These are phyloP conservation scores for Cheilosia vulpina DNA, from an alignment of 2,888 invertebrate genomes.

Conservation along the genomic window DNA sequence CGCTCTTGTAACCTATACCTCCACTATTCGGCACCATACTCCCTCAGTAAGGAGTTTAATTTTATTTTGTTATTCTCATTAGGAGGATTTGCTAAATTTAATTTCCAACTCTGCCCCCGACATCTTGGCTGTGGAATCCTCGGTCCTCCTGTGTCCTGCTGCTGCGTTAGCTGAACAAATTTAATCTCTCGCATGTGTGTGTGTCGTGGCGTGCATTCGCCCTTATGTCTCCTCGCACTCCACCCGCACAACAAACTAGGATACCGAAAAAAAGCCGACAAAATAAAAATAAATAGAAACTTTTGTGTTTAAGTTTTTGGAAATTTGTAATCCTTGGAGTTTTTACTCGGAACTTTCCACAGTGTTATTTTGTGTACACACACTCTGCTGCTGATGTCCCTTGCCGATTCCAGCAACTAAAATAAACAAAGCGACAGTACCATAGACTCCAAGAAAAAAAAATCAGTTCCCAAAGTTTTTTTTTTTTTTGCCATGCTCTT, in stretches of 20 bases:
- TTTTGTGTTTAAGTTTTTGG: constrained; percentile 43
- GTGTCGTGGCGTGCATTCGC: constrained; percentile 26
- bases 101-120: constrained; percentile 17
- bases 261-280: not conserved
- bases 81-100: constrained; percentile 54
- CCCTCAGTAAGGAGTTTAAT: constrained; percentile 53
- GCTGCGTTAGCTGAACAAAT: constrained; percentile 18
- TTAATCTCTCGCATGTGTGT: constrained; percentile 34
- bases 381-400: constrained; percentile 15
- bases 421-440: constrained; percentile 55
- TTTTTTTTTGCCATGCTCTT: constrained; percentile 9
- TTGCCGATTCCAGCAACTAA: constrained; percentile 37
- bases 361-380: constrained; percentile 53
- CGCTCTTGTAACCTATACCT: constrained; percentile 18
- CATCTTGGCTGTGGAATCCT: not conserved
- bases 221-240: not conserved
- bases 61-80: constrained; percentile 67
- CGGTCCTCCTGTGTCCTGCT: not conserved
- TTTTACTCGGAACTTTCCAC: constrained; percentile 64
- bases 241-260: not conserved
- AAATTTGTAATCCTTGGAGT: constrained; percentile 71
- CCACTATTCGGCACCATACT: constrained; percentile 1
- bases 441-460: constrained; percentile 21
- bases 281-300: constrained; percentile 22
- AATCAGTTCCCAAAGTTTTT: constrained; percentile 41